phyloP scores from a whole-genome alignment of 2,888 invertebrate species.

The Drosophila borborema region DNA sequence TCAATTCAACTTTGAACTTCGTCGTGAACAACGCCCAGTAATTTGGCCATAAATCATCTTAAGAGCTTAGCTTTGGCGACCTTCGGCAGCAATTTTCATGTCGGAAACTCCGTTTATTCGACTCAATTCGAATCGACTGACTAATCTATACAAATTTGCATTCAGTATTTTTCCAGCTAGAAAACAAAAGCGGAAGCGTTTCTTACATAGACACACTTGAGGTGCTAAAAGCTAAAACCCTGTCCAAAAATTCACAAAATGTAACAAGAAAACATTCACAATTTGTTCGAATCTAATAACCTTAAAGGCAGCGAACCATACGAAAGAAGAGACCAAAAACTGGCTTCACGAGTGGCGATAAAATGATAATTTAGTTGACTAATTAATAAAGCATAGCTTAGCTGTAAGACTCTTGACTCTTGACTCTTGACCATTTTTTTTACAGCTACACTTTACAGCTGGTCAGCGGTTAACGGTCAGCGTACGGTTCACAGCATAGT shows the following conservation, averaged over 20 bases:
- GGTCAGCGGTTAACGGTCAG: slow-evolving; percentile 41
- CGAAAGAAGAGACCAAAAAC: slow-evolving; percentile 4
- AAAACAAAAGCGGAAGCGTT: slow-evolving; percentile 41
- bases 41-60: slow-evolving; percentile 59
- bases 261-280: slow-evolving; percentile 25
- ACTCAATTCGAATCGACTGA: slow-evolving; percentile 15
- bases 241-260: slow-evolving; percentile 25
- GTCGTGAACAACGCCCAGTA: slow-evolving; percentile 44
- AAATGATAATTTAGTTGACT: slow-evolving; percentile 40
- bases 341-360: slow-evolving; percentile 9
- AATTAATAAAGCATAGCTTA: slow-evolving; percentile 35
- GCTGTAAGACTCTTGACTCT: background rate
- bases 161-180: slow-evolving; percentile 50
- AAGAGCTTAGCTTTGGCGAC: slow-evolving; percentile 25
- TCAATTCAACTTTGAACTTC: slow-evolving; percentile 57
- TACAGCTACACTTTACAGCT: slow-evolving; percentile 39
- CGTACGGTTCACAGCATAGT: slow-evolving; percentile 25
- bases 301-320: background rate
- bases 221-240: slow-evolving; percentile 53
- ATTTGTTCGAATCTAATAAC: slow-evolving; percentile 10
- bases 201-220: background rate
- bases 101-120: slow-evolving; percentile 47
- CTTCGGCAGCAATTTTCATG: slow-evolving; percentile 66
- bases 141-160: slow-evolving; percentile 54
- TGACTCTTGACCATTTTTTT: slow-evolving; percentile 32